phyloP scores from a whole-genome alignment of 2,888 invertebrate species.

The Pheosia tremula region DNA sequence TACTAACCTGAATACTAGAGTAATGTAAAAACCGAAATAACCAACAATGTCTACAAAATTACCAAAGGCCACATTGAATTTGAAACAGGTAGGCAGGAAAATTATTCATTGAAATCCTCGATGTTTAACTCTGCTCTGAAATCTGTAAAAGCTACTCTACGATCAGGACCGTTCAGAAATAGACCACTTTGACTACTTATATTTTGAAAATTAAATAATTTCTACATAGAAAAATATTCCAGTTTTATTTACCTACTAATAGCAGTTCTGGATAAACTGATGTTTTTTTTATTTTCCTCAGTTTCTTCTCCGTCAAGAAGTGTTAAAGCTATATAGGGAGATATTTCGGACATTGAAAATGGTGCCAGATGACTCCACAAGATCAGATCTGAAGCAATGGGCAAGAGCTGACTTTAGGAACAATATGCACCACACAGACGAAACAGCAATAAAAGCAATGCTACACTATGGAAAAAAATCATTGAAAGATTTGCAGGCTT shows the following conservation, averaged over 20 bases:
- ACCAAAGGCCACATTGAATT: conserved; percentile 76
- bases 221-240: too few species aligned
- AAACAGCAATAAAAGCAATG: conserved; percentile 88
- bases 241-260: too few species aligned
- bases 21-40: background rate
- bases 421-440: conserved; percentile 89
- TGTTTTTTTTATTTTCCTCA: conserved; percentile 49
- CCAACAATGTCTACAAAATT: conserved; percentile 66
- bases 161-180: too few species aligned
- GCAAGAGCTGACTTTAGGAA: conserved; percentile 89
- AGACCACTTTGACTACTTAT: too few species aligned
- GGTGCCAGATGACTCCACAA: conserved; percentile 86
- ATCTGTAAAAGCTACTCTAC: too few species aligned
- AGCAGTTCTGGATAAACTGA: background rate
- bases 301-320: conserved; percentile 93
- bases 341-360: conserved; percentile 88
- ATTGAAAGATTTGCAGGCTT: conserved; percentile 87
- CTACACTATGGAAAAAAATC: conserved; percentile 89
- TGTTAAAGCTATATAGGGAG: conserved; percentile 89
- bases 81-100: conserved; percentile 83
- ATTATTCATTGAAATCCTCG: too few species aligned
- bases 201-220: too few species aligned
- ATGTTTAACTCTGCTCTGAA: too few species aligned
- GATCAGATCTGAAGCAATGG: conserved; percentile 88
- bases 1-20: background rate